These are phyloP conservation scores for Drosophila repleta DNA, from an alignment of 1,140 invertebrate genomes.

Conservation along the genomic window DNA sequence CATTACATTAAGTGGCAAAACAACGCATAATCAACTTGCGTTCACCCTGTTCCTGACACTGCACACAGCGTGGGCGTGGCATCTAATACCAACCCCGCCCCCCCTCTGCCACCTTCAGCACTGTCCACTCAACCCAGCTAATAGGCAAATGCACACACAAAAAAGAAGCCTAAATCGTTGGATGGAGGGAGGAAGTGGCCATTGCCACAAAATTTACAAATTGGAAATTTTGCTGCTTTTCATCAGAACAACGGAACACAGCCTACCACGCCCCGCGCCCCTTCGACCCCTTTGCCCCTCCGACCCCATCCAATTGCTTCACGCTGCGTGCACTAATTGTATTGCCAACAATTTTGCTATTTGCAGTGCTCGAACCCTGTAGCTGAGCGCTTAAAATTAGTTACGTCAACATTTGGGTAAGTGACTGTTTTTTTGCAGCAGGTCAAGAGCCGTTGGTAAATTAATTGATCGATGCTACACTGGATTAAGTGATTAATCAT, in stretches of 20 bases:
- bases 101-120: background rate
- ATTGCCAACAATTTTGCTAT: constrained; percentile 65
- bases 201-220: constrained; percentile 31
- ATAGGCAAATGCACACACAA: background rate
- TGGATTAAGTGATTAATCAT: background rate
- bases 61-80: constrained; percentile 25
- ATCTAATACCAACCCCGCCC: background rate
- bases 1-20: constrained; percentile 82
- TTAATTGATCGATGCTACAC: constrained; percentile 17
- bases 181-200: background rate
- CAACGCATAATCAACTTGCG: constrained; percentile 76
- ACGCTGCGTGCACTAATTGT: constrained; percentile 66
- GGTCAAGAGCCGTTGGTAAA: background rate
- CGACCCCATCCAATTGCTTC: constrained; percentile 8
- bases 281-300: background rate
- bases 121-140: background rate
- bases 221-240: constrained; percentile 31
- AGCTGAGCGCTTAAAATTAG: constrained; percentile 49
- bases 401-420: constrained; percentile 49
- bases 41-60: constrained; percentile 41
- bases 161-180: background rate
- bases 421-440: background rate
- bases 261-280: background rate
- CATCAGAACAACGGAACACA: background rate
- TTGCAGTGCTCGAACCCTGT: constrained; percentile 48